phyloP scores from a whole-genome alignment of 2,888 invertebrate species.

The Sceliomorpha sp. region DNA sequence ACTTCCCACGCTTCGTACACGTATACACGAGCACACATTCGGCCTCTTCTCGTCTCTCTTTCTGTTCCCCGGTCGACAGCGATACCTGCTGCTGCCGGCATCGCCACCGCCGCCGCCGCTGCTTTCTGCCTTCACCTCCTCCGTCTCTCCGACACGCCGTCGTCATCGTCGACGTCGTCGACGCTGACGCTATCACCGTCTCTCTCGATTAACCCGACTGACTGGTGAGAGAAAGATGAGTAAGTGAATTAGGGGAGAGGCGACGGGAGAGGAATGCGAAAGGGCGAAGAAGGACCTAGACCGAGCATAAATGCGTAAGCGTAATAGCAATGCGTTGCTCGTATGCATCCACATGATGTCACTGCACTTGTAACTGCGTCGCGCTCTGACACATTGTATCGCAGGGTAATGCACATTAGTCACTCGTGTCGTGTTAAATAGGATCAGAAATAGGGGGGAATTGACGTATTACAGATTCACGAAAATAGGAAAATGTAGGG shows the following conservation, averaged over 20 bases:
- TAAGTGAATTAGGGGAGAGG: slow-evolving; percentile 2
- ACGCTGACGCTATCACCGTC: slow-evolving; percentile 26
- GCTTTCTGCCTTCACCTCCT: not conserved
- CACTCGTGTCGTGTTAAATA: too few relatives aligned
- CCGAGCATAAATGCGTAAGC: slow-evolving; percentile 50
- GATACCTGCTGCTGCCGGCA: slow-evolving; percentile 13
- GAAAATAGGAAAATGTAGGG: too few relatives aligned
- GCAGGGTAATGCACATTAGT: too few relatives aligned
- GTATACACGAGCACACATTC: slow-evolving; percentile 56
- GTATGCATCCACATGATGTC: slow-evolving; percentile 40
- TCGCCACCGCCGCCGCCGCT: slow-evolving; percentile 1
- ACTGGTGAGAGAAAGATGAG: slow-evolving; percentile 38
- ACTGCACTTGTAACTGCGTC: slow-evolving; percentile 40
- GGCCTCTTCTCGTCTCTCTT: slow-evolving; percentile 35
- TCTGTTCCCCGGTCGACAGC: slow-evolving; percentile 21
- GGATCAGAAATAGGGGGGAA: too few relatives aligned
- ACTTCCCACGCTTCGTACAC: slow-evolving; percentile 70
- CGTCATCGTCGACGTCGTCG: not conserved
- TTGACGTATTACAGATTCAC: too few relatives aligned
- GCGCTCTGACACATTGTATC: slow-evolving; percentile 41
- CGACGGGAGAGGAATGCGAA: slow-evolving; percentile 1
- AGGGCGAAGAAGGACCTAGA: slow-evolving; percentile 24
- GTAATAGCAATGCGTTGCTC: slow-evolving; percentile 23
- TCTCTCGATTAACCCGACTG: slow-evolving; percentile 40
- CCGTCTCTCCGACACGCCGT: not conserved